Evolutionary conservation across 2,113 vertebrate species (phyloP).

Genomic region (Silurus glanis): DNA sequence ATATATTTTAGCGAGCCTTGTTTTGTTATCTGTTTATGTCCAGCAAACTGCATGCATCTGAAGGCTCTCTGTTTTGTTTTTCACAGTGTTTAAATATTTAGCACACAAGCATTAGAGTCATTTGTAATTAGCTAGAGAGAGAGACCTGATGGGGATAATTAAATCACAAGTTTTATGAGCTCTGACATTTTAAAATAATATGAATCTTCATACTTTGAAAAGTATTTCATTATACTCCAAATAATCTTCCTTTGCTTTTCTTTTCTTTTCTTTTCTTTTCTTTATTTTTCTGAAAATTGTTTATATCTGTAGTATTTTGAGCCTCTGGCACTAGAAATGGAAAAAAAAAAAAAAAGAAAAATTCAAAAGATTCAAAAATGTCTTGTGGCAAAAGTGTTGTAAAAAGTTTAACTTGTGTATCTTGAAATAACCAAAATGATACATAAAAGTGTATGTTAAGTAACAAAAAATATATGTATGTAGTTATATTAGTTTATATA

Average conservation of each 20-base stretch:
- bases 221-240: neutral
- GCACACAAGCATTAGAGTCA: neutral
- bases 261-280: no score
- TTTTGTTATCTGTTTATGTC: conserved; percentile 2
- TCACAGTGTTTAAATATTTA: neutral
- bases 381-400: neutral
- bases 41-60: neutral
- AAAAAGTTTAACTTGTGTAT: neutral
- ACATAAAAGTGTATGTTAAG: neutral
- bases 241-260: neutral
- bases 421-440: neutral
- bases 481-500: no score
- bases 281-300: neutral
- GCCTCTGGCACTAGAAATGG: neutral
- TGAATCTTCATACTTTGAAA: neutral
- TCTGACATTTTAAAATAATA: neutral
- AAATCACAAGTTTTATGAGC: neutral
- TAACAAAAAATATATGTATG: neutral
- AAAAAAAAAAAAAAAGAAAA: neutral
- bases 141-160: neutral
- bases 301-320: neutral
- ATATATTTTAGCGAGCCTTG: neutral
- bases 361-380: no score
- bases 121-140: neutral
- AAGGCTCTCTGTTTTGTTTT: neutral